phyloP scores from a whole-genome alignment of 2,113 vertebrate genomes.

The Balaeniceps rex region DNA sequence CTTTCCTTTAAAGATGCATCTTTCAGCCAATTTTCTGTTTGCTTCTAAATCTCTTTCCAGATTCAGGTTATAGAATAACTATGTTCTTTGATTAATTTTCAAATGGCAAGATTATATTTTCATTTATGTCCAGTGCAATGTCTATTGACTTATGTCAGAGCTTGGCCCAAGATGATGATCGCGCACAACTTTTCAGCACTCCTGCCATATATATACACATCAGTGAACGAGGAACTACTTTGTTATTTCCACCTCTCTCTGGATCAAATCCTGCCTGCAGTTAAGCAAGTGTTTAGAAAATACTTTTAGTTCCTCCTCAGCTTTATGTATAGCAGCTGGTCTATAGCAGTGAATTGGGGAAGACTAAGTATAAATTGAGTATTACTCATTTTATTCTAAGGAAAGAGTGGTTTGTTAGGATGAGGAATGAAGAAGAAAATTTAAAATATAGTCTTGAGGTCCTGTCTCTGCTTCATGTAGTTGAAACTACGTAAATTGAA shows the following conservation, averaged over 20 bases:
- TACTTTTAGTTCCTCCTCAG: neutral
- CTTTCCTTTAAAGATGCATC: neutral
- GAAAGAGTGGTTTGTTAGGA: neutral
- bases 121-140: neutral
- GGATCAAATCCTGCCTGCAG: neutral
- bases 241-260: neutral
- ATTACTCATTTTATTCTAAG: neutral
- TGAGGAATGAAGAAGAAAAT: neutral
- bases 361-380: neutral
- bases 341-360: neutral
- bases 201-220: neutral
- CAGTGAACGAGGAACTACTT: neutral
- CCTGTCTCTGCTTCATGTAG: conserved; percentile 29
- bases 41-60: neutral
- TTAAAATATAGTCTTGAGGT: neutral
- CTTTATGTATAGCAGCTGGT: neutral
- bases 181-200: neutral
- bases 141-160: neutral
- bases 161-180: neutral
- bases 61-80: neutral
- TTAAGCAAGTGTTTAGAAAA: neutral
- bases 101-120: neutral
- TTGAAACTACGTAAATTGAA: conserved; percentile 22
- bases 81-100: neutral
- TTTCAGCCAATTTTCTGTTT: neutral